Base-by-base conservation (phyloP, 2,113 vertebrate genomes). In the Odobenus rosmarus region DNA sequence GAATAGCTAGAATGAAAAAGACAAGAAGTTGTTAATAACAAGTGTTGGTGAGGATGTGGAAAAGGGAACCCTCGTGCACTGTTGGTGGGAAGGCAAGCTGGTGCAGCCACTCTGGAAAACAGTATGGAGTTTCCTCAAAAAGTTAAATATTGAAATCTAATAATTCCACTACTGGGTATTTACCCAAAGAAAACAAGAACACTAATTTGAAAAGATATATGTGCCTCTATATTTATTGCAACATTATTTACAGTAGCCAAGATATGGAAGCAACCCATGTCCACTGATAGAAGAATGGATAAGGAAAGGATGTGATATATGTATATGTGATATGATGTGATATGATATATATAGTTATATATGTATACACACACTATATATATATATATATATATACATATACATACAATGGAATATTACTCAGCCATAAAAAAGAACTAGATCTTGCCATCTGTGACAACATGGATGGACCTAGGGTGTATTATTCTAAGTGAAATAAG, bases 341-440 rank as follows among this genome's bases (percentile, higher is more conserved):
- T 21, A 57, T 57, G 18, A 57, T n/a, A 71, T 23, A 36, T 10
- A 71, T 21, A 36, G 5, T 36, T 36, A 11, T 23, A 21, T 36
- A 71, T 39, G 4, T 36, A 36, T 2, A 36, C 8, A 71, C 18
- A 69, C 18, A 36, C 4, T 9, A 69, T 69, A 4, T 21, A 69
- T n/a, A 69, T 1, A 69, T n/a, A 69, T 1, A 69, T 0, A 67
- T 0, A 71, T 8, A 36, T 0, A 71, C 1, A 42, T 15, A 74
- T 26, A 74, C 6, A 42, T 15, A 74, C 23, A 74, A 74, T 74
- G 72, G 23, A 74, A 26, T 46, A 46, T 74, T 74, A 74, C 39
- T 74, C 72, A 15, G 72, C 72, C 39, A 28, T 26, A 46, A 76
- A 76, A 28, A 76, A 76, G 13, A 46, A 76, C 72, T 28, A 76